Conservation (phyloP, 2,113 vertebrate genomes). For the Triplophysa siluroides region DNA sequence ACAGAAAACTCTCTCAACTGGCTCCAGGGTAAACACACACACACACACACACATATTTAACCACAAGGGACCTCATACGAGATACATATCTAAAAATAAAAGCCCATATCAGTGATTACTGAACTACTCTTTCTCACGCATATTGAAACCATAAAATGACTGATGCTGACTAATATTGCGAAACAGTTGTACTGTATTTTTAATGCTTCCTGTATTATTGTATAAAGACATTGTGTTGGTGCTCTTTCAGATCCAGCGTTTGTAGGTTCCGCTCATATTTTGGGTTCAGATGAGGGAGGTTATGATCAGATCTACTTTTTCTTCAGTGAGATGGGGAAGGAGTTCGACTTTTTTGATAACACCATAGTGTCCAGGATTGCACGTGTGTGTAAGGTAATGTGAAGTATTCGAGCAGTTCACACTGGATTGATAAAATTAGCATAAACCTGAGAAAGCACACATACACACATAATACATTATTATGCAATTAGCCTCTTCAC, state of each 20-base stretch:
- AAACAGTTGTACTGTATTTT: neutral
- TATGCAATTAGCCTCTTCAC: neutral
- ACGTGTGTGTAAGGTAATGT: conserved; percentile 89
- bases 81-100: conserved; percentile 35
- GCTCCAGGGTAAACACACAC: conserved; percentile 84
- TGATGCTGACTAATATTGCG: neutral
- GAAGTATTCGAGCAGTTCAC: conserved; percentile 14
- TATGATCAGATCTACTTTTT: conserved; percentile 97
- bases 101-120: conserved; percentile 10
- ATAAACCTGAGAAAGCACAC: conserved; percentile 3
- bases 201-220: neutral
- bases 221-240: conserved; percentile 20
- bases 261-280: conserved; percentile 87
- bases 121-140: conserved; percentile 31
- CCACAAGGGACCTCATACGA: conserved; percentile 8
- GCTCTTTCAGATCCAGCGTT: conserved; percentile 82
- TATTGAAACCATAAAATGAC: neutral
- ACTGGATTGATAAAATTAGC: conserved; percentile 25
- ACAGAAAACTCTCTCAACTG: conserved; percentile 96
- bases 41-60: conserved; percentile 15
- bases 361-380: conserved; percentile 90
- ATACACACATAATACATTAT: neutral
- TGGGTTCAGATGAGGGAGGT: conserved; percentile 81
- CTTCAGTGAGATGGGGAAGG: conserved; percentile 92
- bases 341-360: conserved; percentile 94